Percentiles rank a stretch among this genome's conserved stretches.
These are phyloP conservation scores for Cichladusa arquata DNA, from an alignment of 2,113 vertebrate genomes.

Conservation along the genomic window DNA sequence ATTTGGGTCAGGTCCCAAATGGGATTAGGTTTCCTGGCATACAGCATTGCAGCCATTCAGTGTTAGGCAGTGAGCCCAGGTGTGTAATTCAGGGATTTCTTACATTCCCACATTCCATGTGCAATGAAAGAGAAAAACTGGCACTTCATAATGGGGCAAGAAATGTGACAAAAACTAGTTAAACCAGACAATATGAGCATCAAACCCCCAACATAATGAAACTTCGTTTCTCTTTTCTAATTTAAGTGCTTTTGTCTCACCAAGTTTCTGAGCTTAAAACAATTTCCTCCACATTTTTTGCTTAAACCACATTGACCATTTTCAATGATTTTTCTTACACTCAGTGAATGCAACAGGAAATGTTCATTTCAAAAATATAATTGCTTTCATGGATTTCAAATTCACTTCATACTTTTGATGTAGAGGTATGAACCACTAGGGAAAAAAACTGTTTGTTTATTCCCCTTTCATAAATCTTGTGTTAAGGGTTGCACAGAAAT, in stretches of 20 bases:
- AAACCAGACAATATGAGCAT: neutral
- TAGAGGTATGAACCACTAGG: neutral
- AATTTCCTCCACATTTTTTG: neutral
- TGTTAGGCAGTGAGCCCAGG: conserved; percentile 3
- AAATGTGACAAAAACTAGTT: neutral
- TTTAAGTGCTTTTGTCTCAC: neutral
- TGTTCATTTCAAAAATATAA: neutral
- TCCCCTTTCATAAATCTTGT: neutral
- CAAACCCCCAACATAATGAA: neutral
- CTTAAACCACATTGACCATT: neutral
- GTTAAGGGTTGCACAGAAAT: neutral
- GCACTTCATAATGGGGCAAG: neutral
- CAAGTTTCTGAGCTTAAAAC: neutral
- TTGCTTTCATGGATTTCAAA: neutral
- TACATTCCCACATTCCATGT: neutral
- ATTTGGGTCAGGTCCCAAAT: conserved; percentile 13
- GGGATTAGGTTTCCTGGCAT: conserved; percentile 26
- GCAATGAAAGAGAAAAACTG: neutral
- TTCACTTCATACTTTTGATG: neutral
- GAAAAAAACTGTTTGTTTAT: neutral
- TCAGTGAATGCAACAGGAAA: neutral
- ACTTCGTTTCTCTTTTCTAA: neutral
- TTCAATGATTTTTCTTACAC: neutral
- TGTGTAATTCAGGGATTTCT: conserved; percentile 6
- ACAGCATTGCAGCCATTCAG: neutral